Evolutionary conservation across 2,888 invertebrate genomes (phyloP), one percentile per base, ranked within the genome.

Genomic region (Seira musarum): DNA sequence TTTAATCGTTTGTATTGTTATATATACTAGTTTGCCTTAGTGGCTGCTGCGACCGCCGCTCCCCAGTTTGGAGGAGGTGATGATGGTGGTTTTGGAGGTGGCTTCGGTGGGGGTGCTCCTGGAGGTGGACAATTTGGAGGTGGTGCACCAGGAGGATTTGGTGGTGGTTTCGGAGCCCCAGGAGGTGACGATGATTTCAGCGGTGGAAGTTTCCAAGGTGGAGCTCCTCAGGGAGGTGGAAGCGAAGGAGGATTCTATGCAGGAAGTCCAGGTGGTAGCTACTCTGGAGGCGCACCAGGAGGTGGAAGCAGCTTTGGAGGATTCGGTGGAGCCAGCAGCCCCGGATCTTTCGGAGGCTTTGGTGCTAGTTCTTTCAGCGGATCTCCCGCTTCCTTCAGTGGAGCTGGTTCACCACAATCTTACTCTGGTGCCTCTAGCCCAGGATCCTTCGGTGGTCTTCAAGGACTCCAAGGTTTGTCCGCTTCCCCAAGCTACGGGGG

Each of bases 1-100:
- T 70, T 25, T 66, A 13, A 30, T 63, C 35, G 10, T 21, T 15
- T 35, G 67, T n/a, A n/a, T n/a, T n/a, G n/a, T n/a, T n/a, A n/a
- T n/a, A n/a, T n/a, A n/a, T n/a, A 76, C n/a, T 72, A 84, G 84
- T 68, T 84, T 25, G 81, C 82, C 68, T 49, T 85, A n/a, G 84
- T 83, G 15, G 85, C 77, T 13, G 83, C 65, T 19, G 81, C 74
- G 17, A 71, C 74, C 21, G 83, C 83, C 63, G 75, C 82, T 2
- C 85, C 85, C 8, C 85, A 85, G 63, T 79, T 79, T 21, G 82
- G 71, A 25, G 83, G 66, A 64, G 82, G 76, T 49, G 70, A 46
- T 71, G 81, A 66, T 57, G 78, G 74, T 21, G 73, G 73, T 24
- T 25, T 19, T 21, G 66, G 67, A 8, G 76, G 80, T 57, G 71